Conservation (phyloP, 1,140 invertebrate genomes). For the Rhopalosiphum padi region DNA sequence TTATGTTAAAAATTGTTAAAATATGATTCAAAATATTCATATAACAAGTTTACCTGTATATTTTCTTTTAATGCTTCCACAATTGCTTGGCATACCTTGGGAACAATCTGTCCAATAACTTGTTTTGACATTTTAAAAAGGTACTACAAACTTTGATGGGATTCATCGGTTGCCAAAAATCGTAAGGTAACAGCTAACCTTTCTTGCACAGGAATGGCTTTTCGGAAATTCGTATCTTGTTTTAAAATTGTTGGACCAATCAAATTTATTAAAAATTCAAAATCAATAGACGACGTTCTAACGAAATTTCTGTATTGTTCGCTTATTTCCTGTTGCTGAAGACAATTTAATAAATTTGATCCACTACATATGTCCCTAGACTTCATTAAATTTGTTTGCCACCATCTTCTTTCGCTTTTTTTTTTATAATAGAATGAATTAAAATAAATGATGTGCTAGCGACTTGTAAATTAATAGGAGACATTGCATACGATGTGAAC, state of each 20-base stretch:
- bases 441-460: slow-evolving; percentile 3
- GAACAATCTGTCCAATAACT: slow-evolving; percentile 32
- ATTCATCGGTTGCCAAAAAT: no score
- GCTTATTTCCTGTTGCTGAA: slow-evolving; percentile 43
- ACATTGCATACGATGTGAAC: not conserved
- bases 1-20: not conserved
- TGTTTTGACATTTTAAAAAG: slow-evolving; percentile 49
- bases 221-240: slow-evolving; percentile 7
- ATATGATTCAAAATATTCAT: slow-evolving; percentile 1
- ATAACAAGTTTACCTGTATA: slow-evolving; percentile 38
- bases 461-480: not conserved
- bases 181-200: not conserved
- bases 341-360: slow-evolving; percentile 13
- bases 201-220: slow-evolving; percentile 23
- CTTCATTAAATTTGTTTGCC: slow-evolving; percentile 12
- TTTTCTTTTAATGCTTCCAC: slow-evolving; percentile 14
- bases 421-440: slow-evolving; percentile 3
- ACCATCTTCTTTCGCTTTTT: not conserved
- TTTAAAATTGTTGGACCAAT: slow-evolving; percentile 19
- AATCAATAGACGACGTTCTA: slow-evolving; percentile 56
- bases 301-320: slow-evolving; percentile 29
- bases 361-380: slow-evolving; percentile 16
- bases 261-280: slow-evolving; percentile 17
- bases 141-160: slow-evolving; percentile 47
- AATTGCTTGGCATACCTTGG: slow-evolving; percentile 39